Evolutionary conservation across 2,797 vertebrate genomes (phyloP).

Genomic region (Tolypeutes matacus): DNA sequence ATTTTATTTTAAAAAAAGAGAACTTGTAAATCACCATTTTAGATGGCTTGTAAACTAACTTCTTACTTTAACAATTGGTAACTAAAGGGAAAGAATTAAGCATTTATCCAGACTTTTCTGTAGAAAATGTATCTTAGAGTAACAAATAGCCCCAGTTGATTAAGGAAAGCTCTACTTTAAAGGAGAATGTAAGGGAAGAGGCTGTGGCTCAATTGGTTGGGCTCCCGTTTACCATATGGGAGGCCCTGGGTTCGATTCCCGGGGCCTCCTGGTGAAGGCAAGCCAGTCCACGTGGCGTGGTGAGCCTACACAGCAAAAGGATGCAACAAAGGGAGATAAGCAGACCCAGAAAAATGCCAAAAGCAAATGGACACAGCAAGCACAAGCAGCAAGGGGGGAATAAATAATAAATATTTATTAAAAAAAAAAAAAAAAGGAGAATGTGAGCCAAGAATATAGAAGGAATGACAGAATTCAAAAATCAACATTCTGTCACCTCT

Average conservation of each 20-base stretch:
- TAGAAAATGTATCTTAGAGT: constrained; percentile 44
- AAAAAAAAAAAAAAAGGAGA: too few species aligned
- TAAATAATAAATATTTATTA: too few species aligned
- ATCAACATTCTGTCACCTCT: background rate
- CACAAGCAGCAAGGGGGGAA: too few species aligned
- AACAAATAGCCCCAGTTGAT: background rate
- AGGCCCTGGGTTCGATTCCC: too few species aligned
- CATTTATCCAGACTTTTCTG: background rate
- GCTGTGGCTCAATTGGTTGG: too few species aligned
- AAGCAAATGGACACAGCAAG: too few species aligned
- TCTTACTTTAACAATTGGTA: constrained; percentile 18
- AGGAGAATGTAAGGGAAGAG: background rate
- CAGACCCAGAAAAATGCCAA: too few species aligned
- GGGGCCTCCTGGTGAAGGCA: too few species aligned
- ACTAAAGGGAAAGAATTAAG: constrained; percentile 14
- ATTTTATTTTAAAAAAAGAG: background rate
- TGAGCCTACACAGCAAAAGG: too few species aligned
- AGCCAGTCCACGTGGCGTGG: too few species aligned
- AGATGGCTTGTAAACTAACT: background rate
- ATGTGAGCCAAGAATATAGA: background rate
- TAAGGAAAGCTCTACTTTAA: background rate
- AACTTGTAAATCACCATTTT: background rate
- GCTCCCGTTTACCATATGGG: too few species aligned
- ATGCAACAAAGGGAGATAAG: too few species aligned
- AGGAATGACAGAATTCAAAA: background rate